A percentile compares a stretch with the other conserved stretches of the same genome.
Evolutionary conservation across 1,140 invertebrate species (phyloP).

Genomic region (Pogonognathellus flavescens): DNA sequence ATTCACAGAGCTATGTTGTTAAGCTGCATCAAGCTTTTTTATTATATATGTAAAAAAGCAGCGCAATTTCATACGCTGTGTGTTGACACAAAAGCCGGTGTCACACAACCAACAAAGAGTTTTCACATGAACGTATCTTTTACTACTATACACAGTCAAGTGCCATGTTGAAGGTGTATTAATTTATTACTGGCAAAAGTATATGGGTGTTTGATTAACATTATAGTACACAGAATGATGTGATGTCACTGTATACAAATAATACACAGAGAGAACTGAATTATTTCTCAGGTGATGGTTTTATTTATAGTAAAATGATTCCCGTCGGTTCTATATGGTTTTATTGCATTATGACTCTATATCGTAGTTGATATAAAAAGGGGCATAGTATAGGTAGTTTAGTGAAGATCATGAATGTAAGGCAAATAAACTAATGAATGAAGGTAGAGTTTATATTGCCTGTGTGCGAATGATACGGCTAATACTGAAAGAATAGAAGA

Average conservation of each 20-base stretch:
- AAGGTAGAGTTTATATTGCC: neutral
- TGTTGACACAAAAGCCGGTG: conserved; percentile 21
- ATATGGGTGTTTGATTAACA: no score
- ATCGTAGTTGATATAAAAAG: neutral
- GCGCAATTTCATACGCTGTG: neutral
- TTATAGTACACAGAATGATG: no score
- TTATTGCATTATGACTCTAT: neutral
- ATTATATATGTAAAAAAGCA: neutral
- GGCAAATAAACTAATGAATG: conserved; percentile 44
- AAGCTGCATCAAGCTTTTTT: no score
- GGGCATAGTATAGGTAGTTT: neutral
- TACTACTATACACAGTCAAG: no score
- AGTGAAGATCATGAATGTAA: conserved; percentile 13
- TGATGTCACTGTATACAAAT: no score
- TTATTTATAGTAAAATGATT: neutral
- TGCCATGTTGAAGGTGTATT: no score
- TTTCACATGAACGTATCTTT: no score
- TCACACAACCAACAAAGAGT: no score
- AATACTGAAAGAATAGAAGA: neutral
- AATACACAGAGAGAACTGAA: no score
- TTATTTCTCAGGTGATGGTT: no score
- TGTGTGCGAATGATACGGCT: conserved; percentile 3
- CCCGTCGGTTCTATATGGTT: neutral
- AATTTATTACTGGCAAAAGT: no score
- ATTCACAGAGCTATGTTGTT: no score